phyloP scores from a whole-genome alignment of 2,888 invertebrate genomes.

The Phlogophora meticulosa region DNA sequence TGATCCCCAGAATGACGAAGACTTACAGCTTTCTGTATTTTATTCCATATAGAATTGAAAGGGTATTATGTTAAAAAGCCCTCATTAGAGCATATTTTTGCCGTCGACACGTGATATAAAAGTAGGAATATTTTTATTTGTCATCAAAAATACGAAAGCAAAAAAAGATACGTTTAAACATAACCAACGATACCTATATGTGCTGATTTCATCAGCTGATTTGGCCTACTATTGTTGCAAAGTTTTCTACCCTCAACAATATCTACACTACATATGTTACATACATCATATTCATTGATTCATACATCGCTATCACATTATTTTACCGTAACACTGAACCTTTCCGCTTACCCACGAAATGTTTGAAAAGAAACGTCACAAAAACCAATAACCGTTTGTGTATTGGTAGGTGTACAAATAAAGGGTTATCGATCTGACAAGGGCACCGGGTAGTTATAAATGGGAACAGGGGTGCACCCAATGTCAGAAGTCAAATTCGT shows the following conservation, averaged over 20 bases:
- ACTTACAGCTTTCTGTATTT: background rate
- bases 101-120: background rate
- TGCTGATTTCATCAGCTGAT: background rate
- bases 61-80: constrained; percentile 4
- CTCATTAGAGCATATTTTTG: background rate
- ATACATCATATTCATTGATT: no score
- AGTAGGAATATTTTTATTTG: background rate
- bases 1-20: constrained; percentile 16
- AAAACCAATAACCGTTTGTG: constrained; percentile 56
- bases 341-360: constrained; percentile 34
- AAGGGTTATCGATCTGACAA: constrained; percentile 70
- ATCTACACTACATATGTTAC: constrained; percentile 13
- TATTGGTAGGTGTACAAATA: constrained; percentile 58
- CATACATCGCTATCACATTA: constrained; percentile 10
- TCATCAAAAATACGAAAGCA: no score
- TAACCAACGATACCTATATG: no score
- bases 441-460: constrained; percentile 55
- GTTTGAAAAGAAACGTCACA: constrained; percentile 47
- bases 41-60: constrained; percentile 2
- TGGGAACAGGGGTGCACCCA: constrained; percentile 53
- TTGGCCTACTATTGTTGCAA: background rate
- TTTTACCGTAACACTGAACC: constrained; percentile 42
- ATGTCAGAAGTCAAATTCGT: constrained; percentile 59
- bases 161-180: no score
- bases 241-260: background rate